Percentiles rank a stretch among this genome's conserved stretches.
Conservation (phyloP, 2,888 invertebrate species). For the Philopedon plagiatum region DNA sequence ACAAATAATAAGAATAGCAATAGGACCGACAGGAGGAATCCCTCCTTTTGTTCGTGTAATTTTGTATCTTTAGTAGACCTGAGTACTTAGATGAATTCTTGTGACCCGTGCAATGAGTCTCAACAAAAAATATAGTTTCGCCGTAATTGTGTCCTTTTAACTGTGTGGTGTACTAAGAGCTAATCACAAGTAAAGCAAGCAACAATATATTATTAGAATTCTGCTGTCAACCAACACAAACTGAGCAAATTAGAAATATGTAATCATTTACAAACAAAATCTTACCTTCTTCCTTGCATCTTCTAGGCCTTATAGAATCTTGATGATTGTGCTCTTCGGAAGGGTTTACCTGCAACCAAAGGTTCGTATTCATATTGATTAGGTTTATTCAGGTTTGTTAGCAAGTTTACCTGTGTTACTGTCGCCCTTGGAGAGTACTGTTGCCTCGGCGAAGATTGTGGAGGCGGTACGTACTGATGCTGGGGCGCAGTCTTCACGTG, state of each 20-base stretch:
- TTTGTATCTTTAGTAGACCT: no score
- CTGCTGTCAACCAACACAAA: neutral
- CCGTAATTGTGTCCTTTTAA: no score
- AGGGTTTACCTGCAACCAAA: conserved; percentile 9
- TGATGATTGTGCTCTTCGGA: conserved; percentile 33
- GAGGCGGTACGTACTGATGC: conserved; percentile 58
- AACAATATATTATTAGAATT: neutral
- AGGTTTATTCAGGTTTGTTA: no score
- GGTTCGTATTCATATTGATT: no score
- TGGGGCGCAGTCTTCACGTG: conserved; percentile 59
- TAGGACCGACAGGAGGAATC: no score
- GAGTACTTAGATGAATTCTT: no score
- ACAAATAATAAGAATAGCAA: no score
- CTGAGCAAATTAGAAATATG: neutral
- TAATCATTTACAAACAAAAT: conserved; percentile 42
- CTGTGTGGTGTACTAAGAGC: no score
- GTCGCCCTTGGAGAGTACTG: conserved; percentile 66
- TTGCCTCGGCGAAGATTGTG: conserved; percentile 62
- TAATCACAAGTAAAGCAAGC: neutral
- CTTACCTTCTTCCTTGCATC: conserved; percentile 72
- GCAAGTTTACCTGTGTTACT: conserved; percentile 55
- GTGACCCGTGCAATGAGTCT: no score
- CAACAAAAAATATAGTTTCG: no score
- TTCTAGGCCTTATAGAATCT: conserved; percentile 60
- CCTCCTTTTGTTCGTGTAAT: no score